phyloP scores from a whole-genome alignment of 2,888 invertebrate genomes.

The Apamea sordens region DNA sequence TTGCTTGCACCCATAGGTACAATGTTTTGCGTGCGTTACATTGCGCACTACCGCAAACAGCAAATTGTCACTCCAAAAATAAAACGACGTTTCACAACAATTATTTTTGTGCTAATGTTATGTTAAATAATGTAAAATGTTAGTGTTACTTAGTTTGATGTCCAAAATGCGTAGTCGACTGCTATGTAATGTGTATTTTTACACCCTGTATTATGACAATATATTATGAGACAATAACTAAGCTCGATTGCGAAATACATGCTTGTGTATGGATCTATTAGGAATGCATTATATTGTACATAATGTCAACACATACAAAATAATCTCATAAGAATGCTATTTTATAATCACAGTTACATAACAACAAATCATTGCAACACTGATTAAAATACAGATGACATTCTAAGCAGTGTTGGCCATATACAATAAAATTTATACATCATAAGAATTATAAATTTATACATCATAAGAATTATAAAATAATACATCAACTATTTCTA shows the following conservation, averaged over 20 bases:
- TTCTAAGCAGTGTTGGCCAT: conserved; percentile 24
- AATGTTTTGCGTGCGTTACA: too few relatives aligned
- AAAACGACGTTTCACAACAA: too few relatives aligned
- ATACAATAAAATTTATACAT: background rate
- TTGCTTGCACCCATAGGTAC: too few relatives aligned
- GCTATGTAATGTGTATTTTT: too few relatives aligned
- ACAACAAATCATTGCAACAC: conserved; percentile 11
- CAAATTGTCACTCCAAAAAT: too few relatives aligned
- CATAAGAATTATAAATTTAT: background rate
- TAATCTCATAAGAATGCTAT: conserved; percentile 23
- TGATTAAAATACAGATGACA: conserved; percentile 19
- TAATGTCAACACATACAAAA: background rate
- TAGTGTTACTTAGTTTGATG: too few relatives aligned
- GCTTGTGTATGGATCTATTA: background rate
- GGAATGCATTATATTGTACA: conserved; percentile 36
- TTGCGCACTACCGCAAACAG: too few relatives aligned
- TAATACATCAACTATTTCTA: conserved; percentile 13
- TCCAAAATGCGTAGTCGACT: too few relatives aligned
- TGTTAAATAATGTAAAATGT: too few relatives aligned
- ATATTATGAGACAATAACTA: background rate
- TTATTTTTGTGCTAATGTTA: too few relatives aligned
- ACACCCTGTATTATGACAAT: conserved; percentile 23
- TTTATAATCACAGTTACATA: conserved; percentile 13
- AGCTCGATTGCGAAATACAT: conserved; percentile 14
- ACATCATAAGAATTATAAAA: conserved; percentile 8